Evolutionary conservation across 2,888 invertebrate genomes (phyloP), one percentile per base, ranked within the genome.

Genomic region (Mamestra brassicae): DNA sequence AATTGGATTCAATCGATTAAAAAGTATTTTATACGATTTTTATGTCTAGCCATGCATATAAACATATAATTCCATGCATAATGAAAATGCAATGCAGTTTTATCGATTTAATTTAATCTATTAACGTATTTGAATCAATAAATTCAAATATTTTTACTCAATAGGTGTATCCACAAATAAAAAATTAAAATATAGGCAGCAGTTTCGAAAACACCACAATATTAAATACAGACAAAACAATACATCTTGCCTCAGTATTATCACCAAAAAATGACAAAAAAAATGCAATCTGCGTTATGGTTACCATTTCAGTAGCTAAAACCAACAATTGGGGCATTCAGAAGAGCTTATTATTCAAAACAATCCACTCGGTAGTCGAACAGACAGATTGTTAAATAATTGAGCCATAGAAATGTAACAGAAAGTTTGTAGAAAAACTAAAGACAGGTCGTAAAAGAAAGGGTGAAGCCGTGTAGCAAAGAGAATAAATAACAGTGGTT

Each of bases 361-460:
- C 73, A 78, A 76, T 66, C 3, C 50, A 58, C 45, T 61, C 66
- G 36, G 81, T 71, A 84, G 76, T 57, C 26, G 10, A 10, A 50
- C 63, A n/a, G 36, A 74, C 75, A 71, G 61, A 74, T 76, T 61
- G 81, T 72, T 64, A 66, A 79, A 67, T 82, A 82, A 82, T 82
- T 79, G 76, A 45, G 68, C 76, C 71, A 83, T 83, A 73, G 72
- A 82, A 71, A 68, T 57, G 42, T 68, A 60, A 57, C 60, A 81
- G 77, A 73, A 71, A 71, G 36, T 54, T 34, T 57, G 58, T 55
- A 71, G 15, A 71, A 57, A 4, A 60, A 63, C 61, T 67, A 66
- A 74, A 55, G 54, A 63, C 47, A n/a, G 64, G 71, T 64, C 54
- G 57, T 79, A 83, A 83, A 83, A 64, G 73, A 83, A 69, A 79